Evolutionary conservation across 2,888 invertebrate genomes (phyloP).

Genomic region (Ophion ellenae): DNA sequence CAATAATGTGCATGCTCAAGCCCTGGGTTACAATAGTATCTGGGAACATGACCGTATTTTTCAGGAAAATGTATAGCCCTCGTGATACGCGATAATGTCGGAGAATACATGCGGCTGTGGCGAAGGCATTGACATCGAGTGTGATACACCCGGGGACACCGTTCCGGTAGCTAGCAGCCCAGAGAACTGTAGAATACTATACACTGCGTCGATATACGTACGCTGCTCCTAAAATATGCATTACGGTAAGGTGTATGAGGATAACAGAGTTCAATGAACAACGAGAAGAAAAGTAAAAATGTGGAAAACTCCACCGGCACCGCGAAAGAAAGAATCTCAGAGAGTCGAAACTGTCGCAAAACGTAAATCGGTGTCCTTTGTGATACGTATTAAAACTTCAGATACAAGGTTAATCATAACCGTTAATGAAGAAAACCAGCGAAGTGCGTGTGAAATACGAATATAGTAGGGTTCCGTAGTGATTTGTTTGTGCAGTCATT

Average conservation of each 20-base stretch:
- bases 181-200: constrained; percentile 14
- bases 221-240: constrained; percentile 10
- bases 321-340: background rate
- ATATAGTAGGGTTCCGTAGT: no score
- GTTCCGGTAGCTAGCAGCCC: constrained; percentile 15
- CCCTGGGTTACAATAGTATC: constrained; percentile 19
- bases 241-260: background rate
- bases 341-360: no score
- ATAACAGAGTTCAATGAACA: background rate
- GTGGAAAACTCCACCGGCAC: background rate
- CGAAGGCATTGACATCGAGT: constrained; percentile 14
- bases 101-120: constrained; percentile 1
- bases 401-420: no score
- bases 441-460: no score
- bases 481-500: no score
- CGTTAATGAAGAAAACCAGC: no score
- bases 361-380: no score
- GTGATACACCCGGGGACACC: constrained; percentile 7
- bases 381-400: no score
- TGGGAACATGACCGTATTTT: constrained; percentile 36
- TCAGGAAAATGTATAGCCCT: constrained; percentile 37
- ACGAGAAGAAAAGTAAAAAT: constrained; percentile 4
- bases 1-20: constrained; percentile 12
- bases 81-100: constrained; percentile 43
- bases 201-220: constrained; percentile 4